phyloP scores from a whole-genome alignment of 2,797 vertebrate genomes.

The Macrochelys suwanniensis region DNA sequence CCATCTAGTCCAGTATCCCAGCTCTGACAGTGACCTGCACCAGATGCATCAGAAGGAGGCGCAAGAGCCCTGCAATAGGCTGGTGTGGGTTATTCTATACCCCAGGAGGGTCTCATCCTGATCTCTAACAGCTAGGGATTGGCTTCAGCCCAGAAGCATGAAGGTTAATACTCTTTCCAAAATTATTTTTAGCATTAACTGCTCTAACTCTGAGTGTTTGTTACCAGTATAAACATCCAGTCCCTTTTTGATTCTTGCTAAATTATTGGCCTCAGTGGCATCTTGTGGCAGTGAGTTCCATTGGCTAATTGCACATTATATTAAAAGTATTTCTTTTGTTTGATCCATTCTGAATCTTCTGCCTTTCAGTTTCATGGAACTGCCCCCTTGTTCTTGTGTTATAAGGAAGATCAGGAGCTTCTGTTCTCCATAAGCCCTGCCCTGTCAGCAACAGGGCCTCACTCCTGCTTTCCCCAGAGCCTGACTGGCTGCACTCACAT shows the following conservation, averaged over 20 bases:
- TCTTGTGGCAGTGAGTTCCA: not conserved
- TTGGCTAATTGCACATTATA: not conserved
- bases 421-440: not conserved
- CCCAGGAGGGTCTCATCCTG: not conserved
- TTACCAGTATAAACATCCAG: not conserved
- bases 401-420: not conserved
- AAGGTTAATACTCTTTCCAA: not conserved
- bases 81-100: not conserved
- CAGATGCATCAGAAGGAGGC: not conserved
- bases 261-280: not conserved
- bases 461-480: not conserved
- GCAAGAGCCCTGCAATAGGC: not conserved
- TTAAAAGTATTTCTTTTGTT: not conserved
- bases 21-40: not conserved
- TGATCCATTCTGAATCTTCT: not conserved
- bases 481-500: no score
- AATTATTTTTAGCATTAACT: not conserved
- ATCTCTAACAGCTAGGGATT: not conserved
- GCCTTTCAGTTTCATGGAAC: not conserved
- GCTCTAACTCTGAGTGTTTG: not conserved
- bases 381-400: not conserved
- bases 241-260: not conserved
- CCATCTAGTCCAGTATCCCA: not conserved
- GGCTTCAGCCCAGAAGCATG: not conserved
- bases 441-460: not conserved